Evolutionary conservation across 2,888 invertebrate genomes (phyloP).

Genomic region (Lasioglossum marginatum): DNA sequence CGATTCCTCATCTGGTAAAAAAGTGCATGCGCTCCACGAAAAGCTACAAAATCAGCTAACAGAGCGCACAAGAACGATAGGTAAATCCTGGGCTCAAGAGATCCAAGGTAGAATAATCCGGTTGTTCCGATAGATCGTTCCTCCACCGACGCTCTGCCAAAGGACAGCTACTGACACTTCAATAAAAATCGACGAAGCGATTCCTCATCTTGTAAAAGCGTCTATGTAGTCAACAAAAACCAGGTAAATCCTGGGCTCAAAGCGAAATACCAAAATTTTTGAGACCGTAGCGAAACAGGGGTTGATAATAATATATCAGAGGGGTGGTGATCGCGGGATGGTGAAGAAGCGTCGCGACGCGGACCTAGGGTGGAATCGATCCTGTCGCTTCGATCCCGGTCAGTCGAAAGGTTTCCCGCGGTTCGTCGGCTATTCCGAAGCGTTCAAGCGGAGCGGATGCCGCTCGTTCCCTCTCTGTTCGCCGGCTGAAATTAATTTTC

Average conservation of each 20-base stretch:
- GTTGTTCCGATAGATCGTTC: neutral
- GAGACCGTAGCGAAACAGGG: neutral
- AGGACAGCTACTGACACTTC: neutral
- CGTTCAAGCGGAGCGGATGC: slow-evolving; percentile 64
- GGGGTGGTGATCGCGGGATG: neutral
- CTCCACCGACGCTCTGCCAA: neutral
- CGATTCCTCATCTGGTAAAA: neutral
- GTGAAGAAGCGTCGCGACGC: neutral
- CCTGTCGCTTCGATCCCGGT: slow-evolving; percentile 53
- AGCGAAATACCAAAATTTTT: neutral
- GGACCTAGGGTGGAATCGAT: slow-evolving; percentile 24
- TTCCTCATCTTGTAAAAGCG: neutral
- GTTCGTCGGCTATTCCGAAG: slow-evolving; percentile 57
- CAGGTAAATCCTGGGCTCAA: neutral
- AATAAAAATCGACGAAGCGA: neutral
- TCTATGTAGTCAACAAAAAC: neutral
- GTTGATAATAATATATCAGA: neutral
- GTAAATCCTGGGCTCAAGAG: neutral
- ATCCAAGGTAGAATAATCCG: neutral
- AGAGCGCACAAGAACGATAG: neutral
- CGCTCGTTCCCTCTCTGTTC: slow-evolving; percentile 57
- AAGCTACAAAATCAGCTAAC: neutral
- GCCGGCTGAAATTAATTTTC: slow-evolving; percentile 72
- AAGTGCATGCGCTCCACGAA: neutral
- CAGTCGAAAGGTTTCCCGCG: slow-evolving; percentile 60